phyloP scores from a whole-genome alignment of 1,140 invertebrate genomes.

The Penaeus chinensis region DNA sequence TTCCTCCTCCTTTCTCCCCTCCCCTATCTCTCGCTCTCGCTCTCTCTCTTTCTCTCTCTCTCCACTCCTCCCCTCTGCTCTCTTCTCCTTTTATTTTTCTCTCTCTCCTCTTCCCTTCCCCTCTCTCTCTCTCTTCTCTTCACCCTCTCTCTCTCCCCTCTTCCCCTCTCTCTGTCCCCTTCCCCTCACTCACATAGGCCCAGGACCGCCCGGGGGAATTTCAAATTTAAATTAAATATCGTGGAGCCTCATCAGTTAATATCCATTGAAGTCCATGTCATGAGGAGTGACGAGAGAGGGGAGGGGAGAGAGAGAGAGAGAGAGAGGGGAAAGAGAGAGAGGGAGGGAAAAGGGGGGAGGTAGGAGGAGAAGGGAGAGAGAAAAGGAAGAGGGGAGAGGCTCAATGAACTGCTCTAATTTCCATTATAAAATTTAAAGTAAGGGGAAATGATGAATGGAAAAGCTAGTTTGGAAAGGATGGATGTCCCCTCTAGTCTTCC shows the following conservation, averaged over 20 bases:
- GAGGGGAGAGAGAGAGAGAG: slow-evolving; percentile 10
- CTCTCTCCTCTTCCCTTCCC: too few relatives aligned
- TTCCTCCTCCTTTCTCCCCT: neutral
- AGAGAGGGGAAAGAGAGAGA: neutral
- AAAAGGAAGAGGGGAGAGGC: slow-evolving; percentile 30
- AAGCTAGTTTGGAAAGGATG: slow-evolving; percentile 1
- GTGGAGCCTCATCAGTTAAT: slow-evolving; percentile 56
- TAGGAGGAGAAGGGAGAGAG: neutral
- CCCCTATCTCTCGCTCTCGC: neutral
- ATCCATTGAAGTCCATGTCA: slow-evolving; percentile 50
- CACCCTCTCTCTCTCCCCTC: too few relatives aligned
- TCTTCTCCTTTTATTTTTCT: too few relatives aligned
- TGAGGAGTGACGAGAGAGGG: slow-evolving; percentile 23
- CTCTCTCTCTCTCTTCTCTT: neutral
- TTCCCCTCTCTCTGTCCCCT: neutral
- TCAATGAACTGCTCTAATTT: slow-evolving; percentile 57
- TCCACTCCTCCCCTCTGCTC: neutral
- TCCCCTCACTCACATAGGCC: neutral
- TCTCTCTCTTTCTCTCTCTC: neutral
- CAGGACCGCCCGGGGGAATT: slow-evolving; percentile 18
- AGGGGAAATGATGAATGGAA: slow-evolving; percentile 52
- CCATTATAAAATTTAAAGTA: slow-evolving; percentile 59
- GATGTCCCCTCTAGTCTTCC: neutral
- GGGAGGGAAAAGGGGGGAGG: neutral
- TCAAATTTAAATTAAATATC: slow-evolving; percentile 56